A percentile compares a stretch with the other conserved stretches of the same genome.
These are phyloP conservation scores for Drosophila littoralis DNA, from an alignment of 1,140 invertebrate genomes.

Conservation along the genomic window DNA sequence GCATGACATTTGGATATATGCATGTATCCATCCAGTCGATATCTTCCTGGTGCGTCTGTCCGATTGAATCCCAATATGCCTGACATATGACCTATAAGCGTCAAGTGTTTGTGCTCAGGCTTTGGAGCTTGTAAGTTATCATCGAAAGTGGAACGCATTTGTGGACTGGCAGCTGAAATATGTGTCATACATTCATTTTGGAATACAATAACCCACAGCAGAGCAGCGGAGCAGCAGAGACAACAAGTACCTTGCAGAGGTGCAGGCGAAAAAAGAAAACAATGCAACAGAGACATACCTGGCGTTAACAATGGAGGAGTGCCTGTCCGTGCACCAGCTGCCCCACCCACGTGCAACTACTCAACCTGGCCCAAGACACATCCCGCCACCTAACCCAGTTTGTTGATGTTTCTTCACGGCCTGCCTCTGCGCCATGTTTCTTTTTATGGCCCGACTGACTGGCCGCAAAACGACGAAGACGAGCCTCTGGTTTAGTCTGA, in stretches of 20 bases:
- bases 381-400: conserved; percentile 15
- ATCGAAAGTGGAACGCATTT: conserved; percentile 29
- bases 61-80: neutral
- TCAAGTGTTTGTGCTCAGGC: conserved; percentile 10
- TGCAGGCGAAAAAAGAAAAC: conserved; percentile 10
- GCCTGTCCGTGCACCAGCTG: neutral
- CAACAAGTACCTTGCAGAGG: conserved; percentile 47
- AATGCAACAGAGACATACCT: neutral
- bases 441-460: conserved; percentile 75
- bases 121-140: conserved; percentile 20
- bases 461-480: conserved; percentile 66
- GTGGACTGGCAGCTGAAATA: conserved; percentile 48
- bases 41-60: conserved; percentile 4
- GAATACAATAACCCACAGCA: conserved; percentile 67
- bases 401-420: conserved; percentile 27
- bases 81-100: conserved; percentile 6
- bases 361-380: conserved; percentile 23
- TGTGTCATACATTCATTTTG: conserved; percentile 71
- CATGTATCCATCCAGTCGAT: conserved; percentile 2
- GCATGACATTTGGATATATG: neutral
- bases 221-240: conserved; percentile 6
- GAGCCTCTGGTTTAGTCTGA: conserved; percentile 28
- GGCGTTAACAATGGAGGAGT: conserved; percentile 49
- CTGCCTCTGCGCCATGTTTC: conserved; percentile 46
- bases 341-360: conserved; percentile 14